Percentiles rank a stretch among this genome's conserved stretches.
phyloP scores from a whole-genome alignment of 92 coral and sea anemone genomes.

The Epizoanthus stellaris region DNA sequence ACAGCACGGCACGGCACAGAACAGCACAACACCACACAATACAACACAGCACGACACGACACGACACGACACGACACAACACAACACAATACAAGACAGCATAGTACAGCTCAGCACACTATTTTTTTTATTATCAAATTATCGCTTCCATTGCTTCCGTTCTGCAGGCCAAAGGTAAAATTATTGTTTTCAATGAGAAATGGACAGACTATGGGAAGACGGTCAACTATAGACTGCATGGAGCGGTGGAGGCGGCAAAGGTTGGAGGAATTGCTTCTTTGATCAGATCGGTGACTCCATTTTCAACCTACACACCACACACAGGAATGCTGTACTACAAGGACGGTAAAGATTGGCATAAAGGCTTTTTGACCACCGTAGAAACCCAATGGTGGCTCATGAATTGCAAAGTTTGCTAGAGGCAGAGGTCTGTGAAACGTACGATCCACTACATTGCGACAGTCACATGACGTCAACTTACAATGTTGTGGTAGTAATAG shows the following conservation, averaged over 20 bases:
- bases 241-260: conserved; percentile 56
- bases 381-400: too few species aligned
- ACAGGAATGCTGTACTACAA: conserved; percentile 49
- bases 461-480: too few species aligned
- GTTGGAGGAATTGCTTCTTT: conserved; percentile 60
- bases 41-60: too few species aligned
- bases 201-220: conserved; percentile 40
- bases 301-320: conserved; percentile 51
- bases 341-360: not conserved
- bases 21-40: too few species aligned
- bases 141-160: not conserved
- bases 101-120: too few species aligned
- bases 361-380: not conserved
- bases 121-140: not conserved
- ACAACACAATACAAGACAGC: too few species aligned
- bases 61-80: too few species aligned
- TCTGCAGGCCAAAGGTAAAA: conserved; percentile 55
- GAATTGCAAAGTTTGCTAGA: too few species aligned
- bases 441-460: too few species aligned
- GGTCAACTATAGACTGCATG: conserved; percentile 40
- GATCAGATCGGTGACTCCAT: conserved; percentile 59
- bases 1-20: too few species aligned
- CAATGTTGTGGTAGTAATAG: not conserved
- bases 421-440: too few species aligned
- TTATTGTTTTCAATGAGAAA: conserved; percentile 49